phyloP scores from a whole-genome alignment of 2,888 invertebrate species.

The Thera obeliscata region DNA sequence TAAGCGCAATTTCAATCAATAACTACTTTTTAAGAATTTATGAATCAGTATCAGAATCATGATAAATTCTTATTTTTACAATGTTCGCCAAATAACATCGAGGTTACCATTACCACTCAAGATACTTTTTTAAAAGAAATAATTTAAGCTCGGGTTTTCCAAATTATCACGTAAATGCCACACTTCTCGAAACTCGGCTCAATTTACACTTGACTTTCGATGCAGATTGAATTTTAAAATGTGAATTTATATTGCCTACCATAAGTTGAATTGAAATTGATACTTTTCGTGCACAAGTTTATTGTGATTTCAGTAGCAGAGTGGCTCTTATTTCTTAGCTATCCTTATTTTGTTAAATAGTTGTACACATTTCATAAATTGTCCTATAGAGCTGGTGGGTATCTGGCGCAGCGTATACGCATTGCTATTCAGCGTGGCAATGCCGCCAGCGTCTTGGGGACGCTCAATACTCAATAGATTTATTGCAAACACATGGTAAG shows the following conservation, averaged over 20 bases:
- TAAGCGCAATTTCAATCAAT: constrained; percentile 9
- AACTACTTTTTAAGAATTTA: no score
- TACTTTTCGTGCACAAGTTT: constrained; percentile 24
- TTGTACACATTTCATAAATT: no score
- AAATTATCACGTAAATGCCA: constrained; percentile 25
- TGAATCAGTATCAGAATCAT: no score
- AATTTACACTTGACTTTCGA: constrained; percentile 19
- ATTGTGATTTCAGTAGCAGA: constrained; percentile 19
- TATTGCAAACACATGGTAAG: no score
- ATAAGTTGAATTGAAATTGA: constrained; percentile 24
- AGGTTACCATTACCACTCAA: neutral
- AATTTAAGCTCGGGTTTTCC: constrained; percentile 12
- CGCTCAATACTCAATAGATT: no score
- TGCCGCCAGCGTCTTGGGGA: no score
- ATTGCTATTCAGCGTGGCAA: no score
- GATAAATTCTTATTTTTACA: neutral
- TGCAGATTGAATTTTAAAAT: constrained; percentile 23
- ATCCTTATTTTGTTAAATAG: no score
- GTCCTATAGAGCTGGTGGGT: no score
- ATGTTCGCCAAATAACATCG: neutral
- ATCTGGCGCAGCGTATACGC: no score
- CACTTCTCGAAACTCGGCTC: constrained; percentile 22
- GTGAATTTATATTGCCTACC: constrained; percentile 31
- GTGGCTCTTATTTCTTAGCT: constrained; percentile 2
- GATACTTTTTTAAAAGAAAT: constrained; percentile 2